A percentile compares a stretch with the other conserved stretches of the same genome.
phyloP scores from a whole-genome alignment of 1,140 invertebrate species.

The Euwallacea similis region DNA sequence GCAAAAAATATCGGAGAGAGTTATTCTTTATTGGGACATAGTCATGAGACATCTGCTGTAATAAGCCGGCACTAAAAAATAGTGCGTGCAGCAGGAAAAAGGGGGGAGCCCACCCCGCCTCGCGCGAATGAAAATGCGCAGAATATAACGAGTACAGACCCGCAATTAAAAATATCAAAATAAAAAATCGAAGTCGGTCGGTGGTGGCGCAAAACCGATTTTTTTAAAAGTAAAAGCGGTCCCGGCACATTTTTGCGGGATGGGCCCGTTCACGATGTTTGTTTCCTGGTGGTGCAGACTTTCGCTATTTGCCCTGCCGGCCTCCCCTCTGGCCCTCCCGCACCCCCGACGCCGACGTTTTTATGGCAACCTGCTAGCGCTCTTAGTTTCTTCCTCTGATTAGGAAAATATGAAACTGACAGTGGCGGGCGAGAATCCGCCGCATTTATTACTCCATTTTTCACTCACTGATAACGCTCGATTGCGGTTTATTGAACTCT shows the following conservation, averaged over 20 bases:
- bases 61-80: slow-evolving; percentile 57
- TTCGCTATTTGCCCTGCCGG: slow-evolving; percentile 9
- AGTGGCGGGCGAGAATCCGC: slow-evolving; percentile 16
- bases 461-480: too few relatives aligned
- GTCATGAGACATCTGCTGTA: slow-evolving; percentile 57
- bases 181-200: slow-evolving; percentile 49
- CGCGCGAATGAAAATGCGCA: slow-evolving; percentile 56
- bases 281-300: slow-evolving; percentile 27
- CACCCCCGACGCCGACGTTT: slow-evolving; percentile 6
- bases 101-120: slow-evolving; percentile 44
- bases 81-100: slow-evolving; percentile 50
- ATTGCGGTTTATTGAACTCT: too few relatives aligned
- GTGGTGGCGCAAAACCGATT: slow-evolving; percentile 22
- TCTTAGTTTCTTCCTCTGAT: slow-evolving; percentile 32
- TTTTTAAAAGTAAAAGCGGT: slow-evolving; percentile 35
- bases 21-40: slow-evolving; percentile 57
- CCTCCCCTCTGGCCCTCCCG: background rate
- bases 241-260: slow-evolving; percentile 27
- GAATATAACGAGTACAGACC: slow-evolving; percentile 56
- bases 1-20: slow-evolving; percentile 50
- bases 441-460: too few relatives aligned
- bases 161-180: slow-evolving; percentile 57
- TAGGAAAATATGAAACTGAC: slow-evolving; percentile 37
- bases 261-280: slow-evolving; percentile 8
- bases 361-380: slow-evolving; percentile 32